These are phyloP conservation scores for Anthophora plumipes DNA, from an alignment of 2,888 invertebrate species.

Conservation along the genomic window DNA sequence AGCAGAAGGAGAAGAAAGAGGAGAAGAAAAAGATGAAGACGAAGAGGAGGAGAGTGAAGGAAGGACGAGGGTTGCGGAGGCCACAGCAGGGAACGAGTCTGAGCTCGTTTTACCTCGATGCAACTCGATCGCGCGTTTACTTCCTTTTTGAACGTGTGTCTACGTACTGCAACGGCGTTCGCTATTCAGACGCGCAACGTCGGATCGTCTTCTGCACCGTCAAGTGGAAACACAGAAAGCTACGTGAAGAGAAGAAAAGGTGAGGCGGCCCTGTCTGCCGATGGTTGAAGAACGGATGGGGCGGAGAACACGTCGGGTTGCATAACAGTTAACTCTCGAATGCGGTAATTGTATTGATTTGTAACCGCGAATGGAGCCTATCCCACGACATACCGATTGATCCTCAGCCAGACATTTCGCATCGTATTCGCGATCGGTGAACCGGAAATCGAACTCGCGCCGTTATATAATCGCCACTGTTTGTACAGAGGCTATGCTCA, in stretches of 20 bases:
- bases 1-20: not conserved
- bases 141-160: conserved; percentile 45
- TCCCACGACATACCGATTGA: conserved; percentile 14
- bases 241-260: conserved; percentile 50
- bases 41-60: not conserved
- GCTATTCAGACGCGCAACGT: conserved; percentile 61
- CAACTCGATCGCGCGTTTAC: conserved; percentile 65
- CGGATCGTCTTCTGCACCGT: conserved; percentile 66
- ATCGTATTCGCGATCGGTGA: conserved; percentile 44
- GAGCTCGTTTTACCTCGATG: conserved; percentile 58
- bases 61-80: not conserved
- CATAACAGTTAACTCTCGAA: conserved; percentile 59
- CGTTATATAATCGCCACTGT: conserved; percentile 23
- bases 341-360: conserved; percentile 63
- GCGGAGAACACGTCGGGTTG: conserved; percentile 49
- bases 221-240: conserved; percentile 69
- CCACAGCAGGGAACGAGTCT: conserved; percentile 26
- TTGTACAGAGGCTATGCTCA: conserved; percentile 8
- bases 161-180: conserved; percentile 56
- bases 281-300: conserved; percentile 25
- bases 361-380: conserved; percentile 40
- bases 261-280: conserved; percentile 26
- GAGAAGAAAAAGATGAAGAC: not conserved
- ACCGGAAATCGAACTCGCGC: conserved; percentile 24
- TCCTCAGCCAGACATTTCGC: conserved; percentile 27